Conservation (phyloP, 2,888 invertebrate species). For the Ochropleura plecta region DNA sequence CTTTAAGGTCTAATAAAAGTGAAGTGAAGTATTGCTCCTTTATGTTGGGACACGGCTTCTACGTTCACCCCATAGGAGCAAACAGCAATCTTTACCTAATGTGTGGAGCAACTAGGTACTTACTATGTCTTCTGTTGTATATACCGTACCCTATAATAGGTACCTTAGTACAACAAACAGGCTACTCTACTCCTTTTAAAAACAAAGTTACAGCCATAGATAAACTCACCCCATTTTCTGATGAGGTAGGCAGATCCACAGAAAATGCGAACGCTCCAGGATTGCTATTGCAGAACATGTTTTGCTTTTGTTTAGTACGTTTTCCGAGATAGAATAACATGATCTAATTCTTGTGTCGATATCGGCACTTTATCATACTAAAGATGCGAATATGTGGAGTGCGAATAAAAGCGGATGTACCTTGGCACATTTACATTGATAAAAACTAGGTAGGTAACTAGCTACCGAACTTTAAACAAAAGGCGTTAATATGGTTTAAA, state of each 20-base stretch:
- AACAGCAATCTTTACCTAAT: slow-evolving; percentile 17
- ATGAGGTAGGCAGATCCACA: no score
- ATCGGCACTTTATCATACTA: background rate
- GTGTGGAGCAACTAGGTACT: background rate
- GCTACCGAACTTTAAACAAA: no score
- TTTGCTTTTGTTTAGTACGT: background rate
- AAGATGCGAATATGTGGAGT: background rate
- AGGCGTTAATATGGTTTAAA: no score
- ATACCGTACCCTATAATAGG: slow-evolving; percentile 4
- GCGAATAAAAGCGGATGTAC: background rate
- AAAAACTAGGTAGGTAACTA: background rate
- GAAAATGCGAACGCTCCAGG: background rate
- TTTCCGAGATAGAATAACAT: background rate
- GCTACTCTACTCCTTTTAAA: background rate
- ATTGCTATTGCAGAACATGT: background rate
- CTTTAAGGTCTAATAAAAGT: background rate
- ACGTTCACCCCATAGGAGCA: slow-evolving; percentile 8
- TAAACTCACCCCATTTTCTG: no score
- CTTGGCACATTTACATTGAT: background rate
- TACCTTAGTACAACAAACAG: background rate
- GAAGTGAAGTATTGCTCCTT: background rate
- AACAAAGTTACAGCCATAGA: no score
- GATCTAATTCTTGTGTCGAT: background rate
- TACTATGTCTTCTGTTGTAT: background rate
- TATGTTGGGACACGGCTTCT: background rate